phyloP scores from a whole-genome alignment of 1,140 invertebrate species.

The Telenomus remus region DNA sequence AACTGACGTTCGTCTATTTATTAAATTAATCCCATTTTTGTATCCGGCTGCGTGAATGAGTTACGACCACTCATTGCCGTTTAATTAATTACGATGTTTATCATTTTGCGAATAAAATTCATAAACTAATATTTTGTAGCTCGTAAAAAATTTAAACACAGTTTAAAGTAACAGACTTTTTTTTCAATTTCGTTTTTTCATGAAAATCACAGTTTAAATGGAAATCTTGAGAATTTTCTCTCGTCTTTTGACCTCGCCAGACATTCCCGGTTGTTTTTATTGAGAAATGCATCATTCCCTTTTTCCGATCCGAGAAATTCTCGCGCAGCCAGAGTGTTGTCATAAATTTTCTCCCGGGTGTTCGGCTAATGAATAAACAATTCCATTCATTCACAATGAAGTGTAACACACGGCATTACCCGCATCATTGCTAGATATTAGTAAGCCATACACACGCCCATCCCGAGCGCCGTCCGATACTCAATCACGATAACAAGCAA shows the following conservation, averaged over 20 bases:
- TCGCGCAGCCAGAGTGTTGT: too few species aligned
- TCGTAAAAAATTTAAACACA: too few species aligned
- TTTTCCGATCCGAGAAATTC: too few species aligned
- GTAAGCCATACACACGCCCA: slow-evolving; percentile 52
- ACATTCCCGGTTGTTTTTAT: too few species aligned
- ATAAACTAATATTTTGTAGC: background rate
- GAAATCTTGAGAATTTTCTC: too few species aligned
- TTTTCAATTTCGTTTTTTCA: too few species aligned
- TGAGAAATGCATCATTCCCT: too few species aligned
- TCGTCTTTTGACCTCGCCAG: too few species aligned
- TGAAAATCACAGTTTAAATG: too few species aligned
- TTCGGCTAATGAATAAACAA: slow-evolving; percentile 47
- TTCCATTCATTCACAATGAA: slow-evolving; percentile 37
- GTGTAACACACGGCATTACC: slow-evolving; percentile 37
- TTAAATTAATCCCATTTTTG: slow-evolving; percentile 33
- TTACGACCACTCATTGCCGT: slow-evolving; percentile 16
- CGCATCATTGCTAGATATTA: slow-evolving; percentile 51
- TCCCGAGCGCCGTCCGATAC: slow-evolving; percentile 31
- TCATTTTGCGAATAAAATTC: background rate
- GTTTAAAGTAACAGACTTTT: too few species aligned
- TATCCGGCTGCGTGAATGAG: slow-evolving; percentile 8
- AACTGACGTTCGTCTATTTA: slow-evolving; percentile 25
- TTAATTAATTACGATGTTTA: slow-evolving; percentile 29
- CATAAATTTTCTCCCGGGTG: slow-evolving; percentile 18
- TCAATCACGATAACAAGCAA: slow-evolving; percentile 54